Percentiles rank a stretch among this genome's conserved stretches.
Conservation (phyloP, 1,140 invertebrate genomes). For the Phenacoccus solenopsis region DNA sequence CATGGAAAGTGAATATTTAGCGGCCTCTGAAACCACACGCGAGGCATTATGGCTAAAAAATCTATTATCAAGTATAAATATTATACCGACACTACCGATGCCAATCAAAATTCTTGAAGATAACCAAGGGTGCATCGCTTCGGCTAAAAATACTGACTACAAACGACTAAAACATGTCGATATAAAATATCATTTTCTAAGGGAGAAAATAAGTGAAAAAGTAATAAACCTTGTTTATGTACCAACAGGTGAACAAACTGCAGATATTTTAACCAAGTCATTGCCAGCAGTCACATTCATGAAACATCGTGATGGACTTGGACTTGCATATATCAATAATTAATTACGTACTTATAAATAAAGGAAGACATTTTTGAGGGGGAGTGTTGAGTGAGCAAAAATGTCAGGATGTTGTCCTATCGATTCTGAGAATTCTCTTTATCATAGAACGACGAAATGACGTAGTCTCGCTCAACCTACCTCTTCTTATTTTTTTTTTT, state of each 20-base stretch:
- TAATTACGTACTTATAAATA: no score
- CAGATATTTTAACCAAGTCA: constrained; percentile 25
- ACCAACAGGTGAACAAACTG: constrained; percentile 13
- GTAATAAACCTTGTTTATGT: constrained; percentile 18
- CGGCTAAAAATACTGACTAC: not conserved
- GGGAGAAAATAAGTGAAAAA: constrained; percentile 17
- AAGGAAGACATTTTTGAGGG: no score
- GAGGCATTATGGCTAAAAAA: constrained; percentile 27
- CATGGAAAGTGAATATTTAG: constrained; percentile 35
- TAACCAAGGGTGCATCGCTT: constrained; percentile 7
- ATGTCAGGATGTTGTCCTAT: no score
- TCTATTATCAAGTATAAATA: no score
- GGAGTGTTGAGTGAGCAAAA: no score
- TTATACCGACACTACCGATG: not conserved
- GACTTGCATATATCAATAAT: no score
- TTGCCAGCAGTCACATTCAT: no score
- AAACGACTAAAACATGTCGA: constrained; percentile 21
- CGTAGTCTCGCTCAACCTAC: no score
- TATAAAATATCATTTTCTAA: constrained; percentile 23
- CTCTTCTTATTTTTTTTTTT: no score
- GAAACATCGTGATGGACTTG: no score
- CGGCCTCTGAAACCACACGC: constrained; percentile 31
- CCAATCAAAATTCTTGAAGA: constrained; percentile 19
- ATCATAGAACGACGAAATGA: no score
- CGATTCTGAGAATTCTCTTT: no score